These are phyloP conservation scores for Felis catus DNA, from an alignment of 2,113 vertebrate genomes.

Conservation along the genomic window F.catus_Fca126_mat1.0 CM031413.1:103106501-103107000, in stretches of 20 bases:
- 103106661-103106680: constrained; percentile 70
- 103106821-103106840: constrained; percentile 77
- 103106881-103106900: constrained; percentile 75
- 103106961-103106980: not conserved
- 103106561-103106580: constrained; percentile 63
- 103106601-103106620: constrained; percentile 36
- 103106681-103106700: constrained; percentile 82
- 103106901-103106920: constrained; percentile 34
- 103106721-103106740: constrained; percentile 84
- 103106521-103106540: not conserved
- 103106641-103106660: constrained; percentile 81
- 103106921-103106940: constrained; percentile 7
- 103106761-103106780: constrained; percentile 83
- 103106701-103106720: constrained; percentile 77
- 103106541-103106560: not conserved
- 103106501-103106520: not conserved
- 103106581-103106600: constrained; percentile 68
- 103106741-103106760: constrained; percentile 82
- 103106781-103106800: constrained; percentile 83
- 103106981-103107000: constrained; percentile 1
- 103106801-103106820: constrained; percentile 84
- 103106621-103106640: constrained; percentile 82
- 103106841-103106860: constrained; percentile 58
- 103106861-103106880: constrained; percentile 70
- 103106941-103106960: not conserved